Conservation (phyloP, 2,888 invertebrate species). For the Lasioglossum marginatum region DNA sequence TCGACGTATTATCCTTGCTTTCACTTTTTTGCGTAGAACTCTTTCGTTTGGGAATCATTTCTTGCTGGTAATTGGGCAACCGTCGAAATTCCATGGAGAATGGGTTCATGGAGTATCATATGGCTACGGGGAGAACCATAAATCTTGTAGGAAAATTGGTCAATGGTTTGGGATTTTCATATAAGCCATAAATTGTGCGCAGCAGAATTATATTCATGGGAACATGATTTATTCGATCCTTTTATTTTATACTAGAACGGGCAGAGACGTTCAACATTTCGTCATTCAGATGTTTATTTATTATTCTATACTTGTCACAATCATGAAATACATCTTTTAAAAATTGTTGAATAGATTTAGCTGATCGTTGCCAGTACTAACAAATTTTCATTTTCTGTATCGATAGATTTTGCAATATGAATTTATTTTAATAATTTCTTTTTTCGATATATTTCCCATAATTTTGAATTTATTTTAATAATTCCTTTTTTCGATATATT, state of each 20-base stretch:
- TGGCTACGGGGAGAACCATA: neutral
- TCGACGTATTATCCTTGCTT: conserved; percentile 34
- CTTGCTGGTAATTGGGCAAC: conserved; percentile 27
- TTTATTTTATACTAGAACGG: neutral
- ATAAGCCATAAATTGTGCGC: neutral
- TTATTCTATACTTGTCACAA: neutral
- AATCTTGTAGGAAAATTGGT: neutral
- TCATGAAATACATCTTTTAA: neutral
- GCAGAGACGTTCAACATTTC: neutral
- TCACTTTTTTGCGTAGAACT: conserved; percentile 37
- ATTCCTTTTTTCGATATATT: too few species aligned
- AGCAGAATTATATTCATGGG: neutral
- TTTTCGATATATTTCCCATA: too few species aligned
- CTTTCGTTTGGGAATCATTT: conserved; percentile 20
- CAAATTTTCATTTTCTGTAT: neutral
- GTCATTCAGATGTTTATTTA: neutral
- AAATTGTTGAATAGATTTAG: neutral
- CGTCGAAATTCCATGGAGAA: neutral
- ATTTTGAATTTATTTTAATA: too few species aligned
- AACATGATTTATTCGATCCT: neutral
- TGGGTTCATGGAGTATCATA: neutral
- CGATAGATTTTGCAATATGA: neutral
- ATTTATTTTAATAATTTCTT: neutral
- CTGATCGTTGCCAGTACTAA: neutral
- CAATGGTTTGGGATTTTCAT: neutral